Evolutionary conservation across 1,140 invertebrate genomes (phyloP), one percentile per base, ranked within the genome.

Genomic region (Aphidius gifuensis): DNA sequence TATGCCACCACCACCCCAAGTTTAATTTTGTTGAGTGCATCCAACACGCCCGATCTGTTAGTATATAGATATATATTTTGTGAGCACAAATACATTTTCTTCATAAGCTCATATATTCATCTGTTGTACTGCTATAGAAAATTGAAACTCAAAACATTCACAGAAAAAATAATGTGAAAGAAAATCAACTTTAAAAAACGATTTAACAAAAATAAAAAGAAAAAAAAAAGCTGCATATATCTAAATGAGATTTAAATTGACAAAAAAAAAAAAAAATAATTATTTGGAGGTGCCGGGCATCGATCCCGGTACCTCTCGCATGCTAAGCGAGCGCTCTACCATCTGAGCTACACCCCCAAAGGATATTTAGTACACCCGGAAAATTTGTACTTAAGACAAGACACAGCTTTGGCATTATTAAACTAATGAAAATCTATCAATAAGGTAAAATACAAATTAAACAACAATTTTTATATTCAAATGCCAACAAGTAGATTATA

Each of bases 311-410:
- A 89, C 88, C 87, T 90, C 88, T 90, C 88, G 84, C 87, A 90
- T 90, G 88, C 88, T 90, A 90, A 90, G 88, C 88, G 87, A 90
- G 88, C 87, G 88, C 88, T 90, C 88, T 90, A 90, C 88, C 88
- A 90, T 88, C 85, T 90, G 88, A 90, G 88, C 87, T 90, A 90
- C 86, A 87, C 83, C 88, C 88, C 86, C 85, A 38, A 40, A 32
- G 23, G 23, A 32, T 32, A 32, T 32, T 32, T 32, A 1, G 0
- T 32, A 32, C 23, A 32, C 2, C 4, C 4, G 1, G 1, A 32
- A 32, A 32, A 32, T 3, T 3, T 3, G 2, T 32, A 32, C 4
- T 32, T 32, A 32, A 32, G 4, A 32, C 23, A 3, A 32, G 23
- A 16, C 23, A 32, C 2, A 32, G 23, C 23, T 32, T 32, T 32